Percentiles rank a stretch among this genome's conserved stretches.
Evolutionary conservation across 2,113 vertebrate species (phyloP).

Genomic region (Dascyllus trimaculatus): DNA sequence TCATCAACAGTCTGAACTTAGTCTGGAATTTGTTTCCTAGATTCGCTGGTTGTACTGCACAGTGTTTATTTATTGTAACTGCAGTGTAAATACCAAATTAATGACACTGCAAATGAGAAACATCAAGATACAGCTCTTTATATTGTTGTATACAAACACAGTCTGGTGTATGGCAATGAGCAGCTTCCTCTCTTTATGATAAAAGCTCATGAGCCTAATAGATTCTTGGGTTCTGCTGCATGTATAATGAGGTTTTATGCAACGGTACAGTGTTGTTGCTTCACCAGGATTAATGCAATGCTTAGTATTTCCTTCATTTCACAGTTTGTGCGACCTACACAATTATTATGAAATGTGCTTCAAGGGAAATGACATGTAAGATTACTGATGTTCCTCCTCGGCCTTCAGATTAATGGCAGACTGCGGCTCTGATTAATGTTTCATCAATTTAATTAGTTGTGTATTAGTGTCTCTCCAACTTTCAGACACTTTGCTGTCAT

Average conservation of each 20-base stretch:
- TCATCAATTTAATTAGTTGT: constrained; percentile 60
- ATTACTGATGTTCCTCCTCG: constrained; percentile 45
- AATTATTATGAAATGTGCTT: constrained; percentile 32
- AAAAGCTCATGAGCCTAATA: constrained; percentile 51
- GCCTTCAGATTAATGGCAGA: constrained; percentile 43
- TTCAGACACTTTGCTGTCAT: constrained; percentile 45
- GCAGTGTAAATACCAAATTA: constrained; percentile 51
- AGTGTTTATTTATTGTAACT: constrained; percentile 49
- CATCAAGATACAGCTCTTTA: constrained; percentile 28
- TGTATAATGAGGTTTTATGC: constrained; percentile 49
- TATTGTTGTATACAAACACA: constrained; percentile 44
- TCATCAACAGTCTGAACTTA: constrained; percentile 36
- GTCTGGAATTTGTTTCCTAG: constrained; percentile 29
- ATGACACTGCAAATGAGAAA: constrained; percentile 47
- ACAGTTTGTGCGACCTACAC: constrained; percentile 27
- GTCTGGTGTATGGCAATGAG: constrained; percentile 32
- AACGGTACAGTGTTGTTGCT: constrained; percentile 31
- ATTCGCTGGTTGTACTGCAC: constrained; percentile 13
- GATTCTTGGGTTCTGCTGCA: constrained; percentile 36
- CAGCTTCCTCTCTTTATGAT: constrained; percentile 42
- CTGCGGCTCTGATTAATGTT: constrained; percentile 53
- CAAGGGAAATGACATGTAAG: constrained; percentile 28
- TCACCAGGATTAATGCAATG: constrained; percentile 44
- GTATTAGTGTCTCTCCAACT: constrained; percentile 27
- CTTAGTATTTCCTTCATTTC: constrained; percentile 20